These are phyloP conservation scores for Platerodrilus igneus DNA, from an alignment of 2,888 invertebrate genomes.

Conservation along the genomic window DNA sequence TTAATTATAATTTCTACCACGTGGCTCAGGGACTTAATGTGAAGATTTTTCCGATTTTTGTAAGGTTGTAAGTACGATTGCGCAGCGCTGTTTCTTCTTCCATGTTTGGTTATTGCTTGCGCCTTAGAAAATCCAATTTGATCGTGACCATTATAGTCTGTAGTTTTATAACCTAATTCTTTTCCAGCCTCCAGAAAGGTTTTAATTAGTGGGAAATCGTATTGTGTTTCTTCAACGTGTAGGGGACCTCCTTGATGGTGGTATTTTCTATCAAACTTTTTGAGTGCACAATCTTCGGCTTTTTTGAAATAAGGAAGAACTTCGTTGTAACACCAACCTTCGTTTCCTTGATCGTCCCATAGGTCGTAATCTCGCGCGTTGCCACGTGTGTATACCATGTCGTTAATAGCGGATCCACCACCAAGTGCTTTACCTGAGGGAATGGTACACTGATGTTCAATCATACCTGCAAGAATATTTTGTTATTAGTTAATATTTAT, in stretches of 20 bases:
- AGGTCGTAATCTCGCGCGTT: conserved; percentile 67
- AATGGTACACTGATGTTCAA: conserved; percentile 34
- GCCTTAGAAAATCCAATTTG: conserved; percentile 60
- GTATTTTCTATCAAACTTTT: conserved; percentile 51
- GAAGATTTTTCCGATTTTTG: conserved; percentile 57
- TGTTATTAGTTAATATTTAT: too few relatives aligned
- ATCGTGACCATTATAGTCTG: conserved; percentile 60
- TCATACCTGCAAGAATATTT: conserved; percentile 34
- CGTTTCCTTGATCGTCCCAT: conserved; percentile 69
- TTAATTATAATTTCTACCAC: conserved; percentile 59
- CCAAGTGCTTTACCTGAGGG: conserved; percentile 70
- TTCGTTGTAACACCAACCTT: conserved; percentile 69
- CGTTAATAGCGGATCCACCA: conserved; percentile 74
- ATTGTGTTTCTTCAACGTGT: conserved; percentile 47
- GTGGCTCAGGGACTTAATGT: conserved; percentile 56
- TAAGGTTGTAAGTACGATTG: conserved; percentile 61
- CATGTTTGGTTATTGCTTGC: conserved; percentile 62
- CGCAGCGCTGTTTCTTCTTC: conserved; percentile 63
- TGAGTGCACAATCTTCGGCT: conserved; percentile 65
- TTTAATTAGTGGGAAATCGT: conserved; percentile 18
- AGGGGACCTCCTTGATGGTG: conserved; percentile 57
- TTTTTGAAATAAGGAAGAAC: conserved; percentile 75
- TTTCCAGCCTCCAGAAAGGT: conserved; percentile 58
- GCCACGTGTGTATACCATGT: conserved; percentile 76
- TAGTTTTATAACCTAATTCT: conserved; percentile 56